Percentiles rank a stretch among this genome's conserved stretches.
phyloP scores from a whole-genome alignment of 2,888 invertebrate species.

The Fabriciana adippe region DNA sequence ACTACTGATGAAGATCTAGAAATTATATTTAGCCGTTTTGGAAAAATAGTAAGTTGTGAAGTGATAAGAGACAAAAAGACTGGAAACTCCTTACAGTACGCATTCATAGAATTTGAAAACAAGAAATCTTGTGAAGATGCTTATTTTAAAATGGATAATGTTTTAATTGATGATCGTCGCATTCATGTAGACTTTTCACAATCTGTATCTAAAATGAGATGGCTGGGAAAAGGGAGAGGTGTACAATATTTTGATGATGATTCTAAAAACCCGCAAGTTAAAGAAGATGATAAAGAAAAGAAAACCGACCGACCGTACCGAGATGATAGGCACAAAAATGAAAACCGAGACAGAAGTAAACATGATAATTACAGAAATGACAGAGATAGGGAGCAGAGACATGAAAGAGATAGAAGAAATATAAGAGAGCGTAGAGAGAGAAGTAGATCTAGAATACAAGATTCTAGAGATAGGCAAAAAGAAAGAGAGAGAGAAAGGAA shows the following conservation, averaged over 20 bases:
- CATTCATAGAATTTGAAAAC: conserved; percentile 98
- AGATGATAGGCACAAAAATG: conserved; percentile 41
- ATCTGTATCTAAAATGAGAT: conserved; percentile 96
- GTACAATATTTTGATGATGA: conserved; percentile 82
- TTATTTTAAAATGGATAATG: conserved; percentile 99
- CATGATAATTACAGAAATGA: conserved; percentile 47
- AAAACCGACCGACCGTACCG: conserved; percentile 38
- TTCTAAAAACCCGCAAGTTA: conserved; percentile 46
- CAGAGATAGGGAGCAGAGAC: conserved; percentile 42
- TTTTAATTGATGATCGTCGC: conserved; percentile 97
- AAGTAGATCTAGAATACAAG: conserved; percentile 35
- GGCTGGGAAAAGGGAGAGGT: conserved; percentile 94
- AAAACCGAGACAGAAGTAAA: conserved; percentile 49
- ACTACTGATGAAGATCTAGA: conserved; percentile 98
- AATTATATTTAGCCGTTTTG: conserved; percentile 98
- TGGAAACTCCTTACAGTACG: conserved; percentile 98
- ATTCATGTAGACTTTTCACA: conserved; percentile 99
- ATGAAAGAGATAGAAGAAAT: conserved; percentile 43
- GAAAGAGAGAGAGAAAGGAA: conserved; percentile 24
- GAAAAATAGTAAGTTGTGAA: conserved; percentile 96
- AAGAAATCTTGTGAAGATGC: conserved; percentile 97
- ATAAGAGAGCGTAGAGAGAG: conserved; percentile 33
- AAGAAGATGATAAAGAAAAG: conserved; percentile 44
- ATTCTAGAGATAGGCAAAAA: conserved; percentile 30
- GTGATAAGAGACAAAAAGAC: conserved; percentile 96